Base-by-base conservation (phyloP, 2,888 invertebrate species). In the Scelioninae gen. 2 region DNA sequence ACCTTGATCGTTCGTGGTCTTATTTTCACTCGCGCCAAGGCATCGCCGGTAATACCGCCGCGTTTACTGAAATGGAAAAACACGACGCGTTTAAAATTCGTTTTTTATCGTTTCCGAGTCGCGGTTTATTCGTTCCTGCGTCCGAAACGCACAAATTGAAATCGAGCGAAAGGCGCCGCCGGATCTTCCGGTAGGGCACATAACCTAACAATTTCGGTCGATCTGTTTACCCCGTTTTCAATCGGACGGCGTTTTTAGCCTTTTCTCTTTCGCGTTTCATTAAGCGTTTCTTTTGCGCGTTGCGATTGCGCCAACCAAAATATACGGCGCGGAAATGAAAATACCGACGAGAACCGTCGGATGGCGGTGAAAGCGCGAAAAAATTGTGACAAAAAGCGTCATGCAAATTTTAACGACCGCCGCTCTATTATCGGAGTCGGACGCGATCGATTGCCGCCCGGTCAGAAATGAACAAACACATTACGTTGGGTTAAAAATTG, bases 1-100 rank as follows among this genome's bases (percentile, higher is more conserved):
- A 67, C 67, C 71, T 61, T 67, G 43, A 72, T 67, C 72, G 72
- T 50, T 67, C 67, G 53, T 39, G 65, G 60, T 72, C 72, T 72
- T 60, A 65, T 58, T 71, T 53, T 65, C 53, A 53, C 53, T 64
- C 37, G 46, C 48, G 31, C 25, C 16, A 65, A 60, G 68, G 19
- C 43, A 67, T 73, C 43, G 31, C 43, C 60, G 57, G 52, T 63
- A 64, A 55, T 48, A 48, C 43, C 48, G 28, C 35, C 16, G 57
- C 57, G 61, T 63, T 63, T 55, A 46, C 48, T 71, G 41, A 68
- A 73, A 61, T 50, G 73, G 55, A 73, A 67, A 68, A 65, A 57
- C 64, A 65, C 53, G 19, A 28, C 39, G 39, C 13, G 33, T 58
- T 60, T 60, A 16, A 68, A 60, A 55, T 55, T 61, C 28, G 16